Base-by-base conservation (phyloP, 2,797 vertebrate genomes). In the Gymnodraco acuticeps region DNA sequence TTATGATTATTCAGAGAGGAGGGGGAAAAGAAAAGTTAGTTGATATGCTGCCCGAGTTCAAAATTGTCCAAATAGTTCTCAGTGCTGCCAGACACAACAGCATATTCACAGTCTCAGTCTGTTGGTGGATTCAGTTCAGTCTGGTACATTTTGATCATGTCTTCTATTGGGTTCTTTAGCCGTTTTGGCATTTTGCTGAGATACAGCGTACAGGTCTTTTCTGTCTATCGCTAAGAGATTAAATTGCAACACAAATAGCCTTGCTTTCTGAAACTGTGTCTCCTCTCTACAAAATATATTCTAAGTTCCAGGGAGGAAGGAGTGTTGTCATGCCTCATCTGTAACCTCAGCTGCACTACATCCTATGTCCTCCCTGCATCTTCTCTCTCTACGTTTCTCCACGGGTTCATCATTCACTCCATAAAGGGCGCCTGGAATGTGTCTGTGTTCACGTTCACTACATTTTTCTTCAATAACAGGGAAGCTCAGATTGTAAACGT, bases 61-160 rank as follows among this genome's bases (percentile, higher is more conserved):
- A 73, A 85, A 87, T 85, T 87, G 83, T 84, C 90, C 84, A 89
- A 89, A 92, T 90, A 86, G 62, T 92, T 90, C 79, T 76, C 77
- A 71, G 84, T 78, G 53, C 76, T 75, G 82, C 75, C 75, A 90
- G 84, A 92, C 91, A 88, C 82, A 86, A 86, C 79, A 88, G 72
- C 63, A 84, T 80, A 82, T 85, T 86, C 75, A 81, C 85, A 82
- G 74, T 68, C 74, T 75, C 27, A 17, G 41, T 64, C 65, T 63
- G 62, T 75, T 65, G 78, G 72, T 80, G 23, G 77, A 79, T 78
- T 86, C 73, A 64, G 14, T 83, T 84, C 31, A 42, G 23, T 62
- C 58, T 64, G 43, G 56, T 48, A 73, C 53, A 67, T 75, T 84
- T 47, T 56, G 61, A 78, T 83, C 73, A 60, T 43, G 59, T 55